These are phyloP conservation scores for Iphiclides podalirius DNA, from an alignment of 2,888 invertebrate species.

Conservation along the genomic window DNA sequence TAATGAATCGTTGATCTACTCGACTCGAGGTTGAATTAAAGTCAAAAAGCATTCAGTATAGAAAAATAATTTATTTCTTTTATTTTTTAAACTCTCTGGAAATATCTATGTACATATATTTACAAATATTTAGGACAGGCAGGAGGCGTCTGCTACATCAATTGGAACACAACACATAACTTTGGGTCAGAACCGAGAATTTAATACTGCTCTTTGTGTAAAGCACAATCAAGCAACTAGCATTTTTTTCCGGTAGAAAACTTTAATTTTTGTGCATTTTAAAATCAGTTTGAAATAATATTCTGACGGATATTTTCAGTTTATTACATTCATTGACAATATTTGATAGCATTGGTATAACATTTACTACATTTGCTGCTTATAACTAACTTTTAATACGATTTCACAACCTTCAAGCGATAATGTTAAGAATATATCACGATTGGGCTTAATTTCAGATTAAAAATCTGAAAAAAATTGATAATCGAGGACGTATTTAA, in stretches of 20 bases:
- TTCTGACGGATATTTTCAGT: neutral
- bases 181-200: too few relatives aligned
- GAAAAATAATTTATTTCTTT: slow-evolving; percentile 35
- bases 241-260: too few relatives aligned
- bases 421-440: too few relatives aligned
- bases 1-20: too few relatives aligned
- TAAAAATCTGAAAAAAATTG: too few relatives aligned
- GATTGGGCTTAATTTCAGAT: too few relatives aligned
- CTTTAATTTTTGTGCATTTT: neutral
- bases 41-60: neutral
- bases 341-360: too few relatives aligned
- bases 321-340: neutral
- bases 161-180: slow-evolving; percentile 3
- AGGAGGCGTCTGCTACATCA: neutral
- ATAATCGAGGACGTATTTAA: too few relatives aligned
- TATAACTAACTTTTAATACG: too few relatives aligned
- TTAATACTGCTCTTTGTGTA: neutral
- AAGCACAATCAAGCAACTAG: too few relatives aligned
- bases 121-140: slow-evolving; percentile 18
- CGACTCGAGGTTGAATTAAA: neutral
- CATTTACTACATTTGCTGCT: too few relatives aligned
- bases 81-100: slow-evolving; percentile 22
- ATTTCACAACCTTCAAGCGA: too few relatives aligned
- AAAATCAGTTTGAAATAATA: neutral
- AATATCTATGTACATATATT: slow-evolving; percentile 30